Conservation (phyloP, 2,797 vertebrate species). For the Hippocampus kuda region DNA sequence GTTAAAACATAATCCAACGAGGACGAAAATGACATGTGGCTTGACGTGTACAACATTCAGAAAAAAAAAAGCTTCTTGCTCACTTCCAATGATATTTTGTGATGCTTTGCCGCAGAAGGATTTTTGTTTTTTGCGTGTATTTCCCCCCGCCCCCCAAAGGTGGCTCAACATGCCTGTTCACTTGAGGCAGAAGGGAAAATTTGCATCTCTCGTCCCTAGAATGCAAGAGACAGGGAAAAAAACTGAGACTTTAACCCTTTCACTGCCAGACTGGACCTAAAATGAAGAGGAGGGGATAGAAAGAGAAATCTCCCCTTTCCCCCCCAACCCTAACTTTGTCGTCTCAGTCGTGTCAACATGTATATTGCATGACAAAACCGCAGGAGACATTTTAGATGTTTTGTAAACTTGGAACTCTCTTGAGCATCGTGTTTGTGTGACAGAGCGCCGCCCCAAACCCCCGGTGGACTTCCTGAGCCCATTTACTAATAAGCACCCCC, state of each 20-base stretch:
- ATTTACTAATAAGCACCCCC: neutral
- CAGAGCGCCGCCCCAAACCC: conserved; percentile 43
- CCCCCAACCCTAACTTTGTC: conserved; percentile 33
- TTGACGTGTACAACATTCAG: conserved; percentile 57
- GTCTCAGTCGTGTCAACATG: conserved; percentile 65
- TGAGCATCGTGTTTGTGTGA: conserved; percentile 66
- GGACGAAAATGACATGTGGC: conserved; percentile 47
- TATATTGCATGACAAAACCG: conserved; percentile 75
- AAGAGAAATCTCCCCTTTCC: neutral
- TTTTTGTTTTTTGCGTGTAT: conserved; percentile 32
- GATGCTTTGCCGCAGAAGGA: conserved; percentile 60
- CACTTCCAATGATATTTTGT: conserved; percentile 51
- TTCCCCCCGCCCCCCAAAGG: conserved; percentile 22
- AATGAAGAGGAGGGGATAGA: neutral
- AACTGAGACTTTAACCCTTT: conserved; percentile 31
- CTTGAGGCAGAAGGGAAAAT: neutral
- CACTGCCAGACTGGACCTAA: conserved; percentile 60
- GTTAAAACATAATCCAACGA: conserved; percentile 56
- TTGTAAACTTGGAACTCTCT: conserved; percentile 63
- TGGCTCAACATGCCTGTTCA: neutral
- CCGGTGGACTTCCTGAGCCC: conserved; percentile 44
- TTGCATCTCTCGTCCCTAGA: neutral
- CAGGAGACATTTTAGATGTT: conserved; percentile 68
- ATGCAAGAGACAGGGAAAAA: neutral
- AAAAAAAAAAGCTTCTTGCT: conserved; percentile 44